Base-by-base conservation (phyloP, 2,113 vertebrate species). In the Puntigrus tetrazona region DNA sequence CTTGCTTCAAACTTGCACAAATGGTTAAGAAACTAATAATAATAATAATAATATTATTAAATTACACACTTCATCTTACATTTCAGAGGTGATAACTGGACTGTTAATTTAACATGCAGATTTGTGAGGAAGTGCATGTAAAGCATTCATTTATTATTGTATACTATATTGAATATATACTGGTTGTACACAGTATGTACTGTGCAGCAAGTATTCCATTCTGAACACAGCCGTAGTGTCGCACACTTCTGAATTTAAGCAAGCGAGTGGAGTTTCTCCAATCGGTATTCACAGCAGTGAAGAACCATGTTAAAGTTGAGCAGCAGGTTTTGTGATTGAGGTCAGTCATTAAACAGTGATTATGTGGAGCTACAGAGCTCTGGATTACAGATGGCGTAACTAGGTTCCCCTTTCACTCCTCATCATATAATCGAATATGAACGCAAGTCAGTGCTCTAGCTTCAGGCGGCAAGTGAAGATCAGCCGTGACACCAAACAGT, bases 371-470 rank as follows among this genome's bases (percentile, higher is more conserved):
- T 57, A 67, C 55, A 65, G 80, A 73, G 41, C 65, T 76, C 74
- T 79, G 80, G 80, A 88, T 88, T 88, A 86, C 82, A 84, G 85
- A 84, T 88, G 87, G 87, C 78, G 10, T 84, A 82, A 86, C 82
- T 88, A 78, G 85, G 87, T 88, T 88, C 87, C 59, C 75, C 84
- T 81, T 88, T 88, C 82, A 84, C 85, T 86, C 77, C 81, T 85
- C 87, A 88, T 88, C 81, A 88, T 80, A 88, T 84, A 86, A 88
- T 81, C 86, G 84, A 86, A 88, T 84, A 86, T 73, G 77, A 86
- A 77, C 83, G 61, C 70, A 50, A 84, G 78, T 69, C 82, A 10
- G 31, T 4, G 34, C 81, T 72, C 25, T 84, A 65, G 87, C 87
- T 81, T 70, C 50, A n/a, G 87, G 87, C 85, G 25, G 27, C 57